Evolutionary conservation across 2,113 vertebrate genomes (phyloP).

Genomic region (Chlamydotis undulata): DNA sequence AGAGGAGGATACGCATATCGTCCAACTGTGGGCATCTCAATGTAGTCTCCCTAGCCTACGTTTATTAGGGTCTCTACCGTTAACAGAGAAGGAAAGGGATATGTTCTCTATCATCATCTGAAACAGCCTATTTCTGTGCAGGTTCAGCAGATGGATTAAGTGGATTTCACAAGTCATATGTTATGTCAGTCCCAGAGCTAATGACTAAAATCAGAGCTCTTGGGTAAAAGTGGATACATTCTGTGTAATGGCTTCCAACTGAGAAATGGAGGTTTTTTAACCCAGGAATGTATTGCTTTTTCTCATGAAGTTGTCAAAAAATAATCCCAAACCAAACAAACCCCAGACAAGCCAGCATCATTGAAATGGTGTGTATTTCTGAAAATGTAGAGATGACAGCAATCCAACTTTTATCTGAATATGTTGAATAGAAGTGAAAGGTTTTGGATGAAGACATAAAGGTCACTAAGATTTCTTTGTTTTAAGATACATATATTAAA

Average conservation of each 20-base stretch:
- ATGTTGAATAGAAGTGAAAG: not conserved
- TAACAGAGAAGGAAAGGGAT: not conserved
- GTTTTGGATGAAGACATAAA: not conserved
- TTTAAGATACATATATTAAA: not conserved
- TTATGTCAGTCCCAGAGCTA: not conserved
- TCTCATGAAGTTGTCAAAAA: not conserved
- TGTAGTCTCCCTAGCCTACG: not conserved
- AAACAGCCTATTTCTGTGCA: not conserved
- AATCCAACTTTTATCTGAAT: not conserved
- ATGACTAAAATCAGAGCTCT: not conserved
- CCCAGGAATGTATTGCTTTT: not conserved
- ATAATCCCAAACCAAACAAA: not conserved
- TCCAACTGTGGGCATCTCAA: not conserved
- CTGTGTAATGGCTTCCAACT: not conserved
- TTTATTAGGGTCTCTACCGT: not conserved
- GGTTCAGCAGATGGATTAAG: not conserved
- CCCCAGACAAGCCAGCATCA: not conserved
- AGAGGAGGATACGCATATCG: accelerated
- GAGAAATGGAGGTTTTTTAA: not conserved
- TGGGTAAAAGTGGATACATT: not conserved
- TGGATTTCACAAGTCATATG: not conserved
- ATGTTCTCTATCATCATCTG: not conserved
- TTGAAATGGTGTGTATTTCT: not conserved
- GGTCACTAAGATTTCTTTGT: not conserved
- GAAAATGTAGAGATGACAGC: not conserved